Evolutionary conservation across 2,797 vertebrate genomes (phyloP).

Genomic region (Sarcoramphus papa): DNA sequence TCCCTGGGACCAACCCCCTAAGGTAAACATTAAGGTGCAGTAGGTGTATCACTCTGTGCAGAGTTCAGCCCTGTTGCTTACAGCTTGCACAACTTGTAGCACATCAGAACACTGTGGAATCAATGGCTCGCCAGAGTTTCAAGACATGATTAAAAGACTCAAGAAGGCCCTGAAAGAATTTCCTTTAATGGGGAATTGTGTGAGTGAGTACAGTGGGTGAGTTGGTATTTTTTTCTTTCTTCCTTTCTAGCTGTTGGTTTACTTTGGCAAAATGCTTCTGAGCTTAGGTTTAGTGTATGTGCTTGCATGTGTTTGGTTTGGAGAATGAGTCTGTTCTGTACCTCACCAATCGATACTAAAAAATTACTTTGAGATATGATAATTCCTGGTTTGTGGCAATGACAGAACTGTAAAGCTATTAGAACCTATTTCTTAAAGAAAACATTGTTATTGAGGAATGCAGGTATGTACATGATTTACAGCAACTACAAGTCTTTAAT

Average conservation of each 20-base stretch:
- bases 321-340: constrained; percentile 37
- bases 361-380: not conserved
- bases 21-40: constrained; percentile 80
- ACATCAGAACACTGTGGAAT: constrained; percentile 62
- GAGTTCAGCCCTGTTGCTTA: constrained; percentile 60
- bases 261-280: constrained; percentile 43
- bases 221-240: constrained; percentile 65
- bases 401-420: not conserved
- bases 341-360: not conserved
- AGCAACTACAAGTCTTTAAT: not conserved
- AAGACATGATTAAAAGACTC: constrained; percentile 73
- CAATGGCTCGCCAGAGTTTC: constrained; percentile 68
- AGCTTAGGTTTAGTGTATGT: constrained; percentile 49
- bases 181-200: constrained; percentile 90
- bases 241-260: constrained; percentile 49
- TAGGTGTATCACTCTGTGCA: constrained; percentile 67
- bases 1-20: constrained; percentile 64
- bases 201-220: constrained; percentile 92
- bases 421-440: not conserved
- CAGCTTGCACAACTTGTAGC: constrained; percentile 66
- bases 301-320: constrained; percentile 44
- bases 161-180: constrained; percentile 71
- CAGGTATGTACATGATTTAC: not conserved
- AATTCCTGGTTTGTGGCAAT: not conserved
- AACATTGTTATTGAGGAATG: not conserved